Evolutionary conservation across 2,888 invertebrate genomes (phyloP).

Genomic region (Mesopsocus fuscifrons): DNA sequence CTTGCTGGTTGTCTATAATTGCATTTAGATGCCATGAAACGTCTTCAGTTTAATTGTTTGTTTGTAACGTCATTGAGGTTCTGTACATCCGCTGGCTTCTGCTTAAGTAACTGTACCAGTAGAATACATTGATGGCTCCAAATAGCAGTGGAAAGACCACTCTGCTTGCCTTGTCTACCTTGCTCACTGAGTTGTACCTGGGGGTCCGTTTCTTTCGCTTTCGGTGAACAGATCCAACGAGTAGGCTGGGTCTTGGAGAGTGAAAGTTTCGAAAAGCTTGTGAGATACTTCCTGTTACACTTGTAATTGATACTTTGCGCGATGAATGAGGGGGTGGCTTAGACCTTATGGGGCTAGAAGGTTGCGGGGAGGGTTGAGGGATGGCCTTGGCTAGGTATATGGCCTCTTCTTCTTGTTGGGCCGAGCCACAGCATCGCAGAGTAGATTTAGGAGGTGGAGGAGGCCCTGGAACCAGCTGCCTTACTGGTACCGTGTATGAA

Average conservation of each 20-base stretch:
- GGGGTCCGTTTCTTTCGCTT: slow-evolving; percentile 32
- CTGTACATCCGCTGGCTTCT: slow-evolving; percentile 33
- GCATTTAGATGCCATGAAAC: too few species aligned
- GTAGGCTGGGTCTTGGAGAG: slow-evolving; percentile 11
- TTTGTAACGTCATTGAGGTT: too few species aligned
- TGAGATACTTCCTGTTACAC: slow-evolving; percentile 1
- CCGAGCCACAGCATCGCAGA: background rate
- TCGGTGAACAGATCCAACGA: slow-evolving; percentile 17
- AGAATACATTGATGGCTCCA: slow-evolving; percentile 53
- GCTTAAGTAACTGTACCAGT: slow-evolving; percentile 56
- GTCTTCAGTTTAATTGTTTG: too few species aligned
- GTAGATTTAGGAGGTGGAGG: background rate
- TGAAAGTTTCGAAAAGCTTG: slow-evolving; percentile 3
- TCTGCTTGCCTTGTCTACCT: slow-evolving; percentile 55
- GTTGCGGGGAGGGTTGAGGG: background rate
- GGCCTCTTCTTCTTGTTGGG: background rate
- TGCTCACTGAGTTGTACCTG: slow-evolving; percentile 59
- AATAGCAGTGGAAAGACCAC: slow-evolving; percentile 59
- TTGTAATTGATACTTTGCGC: slow-evolving; percentile 4
- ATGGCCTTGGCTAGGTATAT: background rate
- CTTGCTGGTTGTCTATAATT: too few species aligned
- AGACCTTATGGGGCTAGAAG: too few species aligned
- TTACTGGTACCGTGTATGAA: slow-evolving; percentile 3
- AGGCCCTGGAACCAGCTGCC: background rate
- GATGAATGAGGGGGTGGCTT: background rate